A percentile compares a stretch with the other conserved stretches of the same genome.
Evolutionary conservation across 2,888 invertebrate species (phyloP).

Genomic region (Acleris laterana): DNA sequence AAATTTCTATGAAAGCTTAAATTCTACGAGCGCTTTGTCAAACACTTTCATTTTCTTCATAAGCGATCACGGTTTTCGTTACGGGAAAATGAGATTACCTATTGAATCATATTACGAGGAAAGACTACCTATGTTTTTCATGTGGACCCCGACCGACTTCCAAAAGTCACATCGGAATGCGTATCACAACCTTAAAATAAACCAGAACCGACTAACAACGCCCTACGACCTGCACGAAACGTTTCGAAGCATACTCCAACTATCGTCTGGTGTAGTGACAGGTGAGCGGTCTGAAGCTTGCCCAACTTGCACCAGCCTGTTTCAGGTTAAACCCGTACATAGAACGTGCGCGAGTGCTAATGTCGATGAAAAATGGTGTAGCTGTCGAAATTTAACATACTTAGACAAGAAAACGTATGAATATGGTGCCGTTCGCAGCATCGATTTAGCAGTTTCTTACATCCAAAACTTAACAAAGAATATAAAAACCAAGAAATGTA

Average conservation of each 20-base stretch:
- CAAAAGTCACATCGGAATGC: constrained; percentile 79
- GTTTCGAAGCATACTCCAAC: constrained; percentile 83
- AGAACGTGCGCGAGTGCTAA: constrained; percentile 87
- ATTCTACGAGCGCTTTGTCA: constrained; percentile 80
- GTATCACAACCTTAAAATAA: constrained; percentile 83
- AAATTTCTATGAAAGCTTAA: constrained; percentile 81
- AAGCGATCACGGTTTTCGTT: constrained; percentile 91
- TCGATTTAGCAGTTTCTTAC: constrained; percentile 64
- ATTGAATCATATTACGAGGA: constrained; percentile 91
- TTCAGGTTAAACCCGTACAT: constrained; percentile 80
- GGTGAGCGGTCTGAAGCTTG: constrained; percentile 80
- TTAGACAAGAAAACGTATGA: constrained; percentile 56
- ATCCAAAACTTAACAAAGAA: constrained; percentile 49
- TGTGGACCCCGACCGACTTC: constrained; percentile 87
- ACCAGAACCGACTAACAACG: constrained; percentile 87
- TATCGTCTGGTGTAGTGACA: constrained; percentile 65
- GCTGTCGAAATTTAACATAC: constrained; percentile 84
- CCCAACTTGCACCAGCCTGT: constrained; percentile 85
- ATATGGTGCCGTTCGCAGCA: constrained; percentile 67
- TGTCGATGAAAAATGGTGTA: constrained; percentile 90
- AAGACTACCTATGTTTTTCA: constrained; percentile 88
- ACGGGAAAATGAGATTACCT: constrained; percentile 86
- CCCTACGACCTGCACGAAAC: constrained; percentile 91
- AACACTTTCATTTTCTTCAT: constrained; percentile 88
- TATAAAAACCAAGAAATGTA: constrained; percentile 56